phyloP scores from a whole-genome alignment of 2,797 vertebrate genomes.

The Dermochelys coriacea region DNA sequence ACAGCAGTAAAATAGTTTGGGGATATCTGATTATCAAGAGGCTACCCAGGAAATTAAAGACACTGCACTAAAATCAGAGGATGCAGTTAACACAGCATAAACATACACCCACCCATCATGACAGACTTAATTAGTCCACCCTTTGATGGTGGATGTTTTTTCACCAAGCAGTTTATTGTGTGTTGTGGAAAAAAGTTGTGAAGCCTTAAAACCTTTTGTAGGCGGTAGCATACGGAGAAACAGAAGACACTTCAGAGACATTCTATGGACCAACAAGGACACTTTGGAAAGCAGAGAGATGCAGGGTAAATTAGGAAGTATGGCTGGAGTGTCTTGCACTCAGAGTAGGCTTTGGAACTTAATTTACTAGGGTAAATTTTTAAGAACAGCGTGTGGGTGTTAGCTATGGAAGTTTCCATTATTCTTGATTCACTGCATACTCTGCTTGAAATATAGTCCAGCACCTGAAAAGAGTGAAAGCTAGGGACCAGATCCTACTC shows the following conservation, averaged over 20 bases:
- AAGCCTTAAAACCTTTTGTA: not conserved
- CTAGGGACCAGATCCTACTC: constrained; percentile 2
- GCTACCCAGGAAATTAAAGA: constrained; percentile 2
- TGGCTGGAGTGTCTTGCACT: not conserved
- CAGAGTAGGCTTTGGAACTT: not conserved
- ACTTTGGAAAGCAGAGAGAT: not conserved
- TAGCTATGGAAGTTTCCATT: constrained; percentile 2
- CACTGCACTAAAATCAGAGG: constrained; percentile 29
- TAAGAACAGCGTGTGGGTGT: constrained; percentile 28
- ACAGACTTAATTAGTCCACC: constrained; percentile 55
- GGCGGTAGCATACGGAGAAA: not conserved
- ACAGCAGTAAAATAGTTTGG: constrained; percentile 11
- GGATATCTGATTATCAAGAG: constrained; percentile 20
- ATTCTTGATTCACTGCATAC: constrained; percentile 1
- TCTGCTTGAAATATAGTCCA: constrained; percentile 1
- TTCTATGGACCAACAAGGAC: not conserved
- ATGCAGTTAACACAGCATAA: constrained; percentile 27
- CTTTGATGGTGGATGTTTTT: constrained; percentile 33
- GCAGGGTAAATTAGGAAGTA: not conserved
- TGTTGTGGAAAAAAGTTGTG: not conserved
- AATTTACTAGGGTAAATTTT: not conserved
- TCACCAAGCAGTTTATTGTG: constrained; percentile 28
- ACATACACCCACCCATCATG: not conserved
- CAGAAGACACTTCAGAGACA: not conserved
- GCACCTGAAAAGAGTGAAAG: constrained; percentile 14